phyloP scores from a whole-genome alignment of 2,797 vertebrate species.

The Pyrocephalus nanus region DNA sequence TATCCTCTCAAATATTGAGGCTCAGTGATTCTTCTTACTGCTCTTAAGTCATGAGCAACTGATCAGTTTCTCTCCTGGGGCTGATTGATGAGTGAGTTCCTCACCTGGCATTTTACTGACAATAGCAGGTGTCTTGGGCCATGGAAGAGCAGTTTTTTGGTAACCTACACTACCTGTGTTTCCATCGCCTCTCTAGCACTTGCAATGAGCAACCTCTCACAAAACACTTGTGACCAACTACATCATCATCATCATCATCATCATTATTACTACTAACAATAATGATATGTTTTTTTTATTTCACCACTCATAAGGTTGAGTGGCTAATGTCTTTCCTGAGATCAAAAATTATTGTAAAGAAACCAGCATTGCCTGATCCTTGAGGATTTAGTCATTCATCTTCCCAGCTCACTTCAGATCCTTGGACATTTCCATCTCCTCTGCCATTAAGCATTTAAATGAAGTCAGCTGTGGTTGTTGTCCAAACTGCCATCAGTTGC shows the following conservation, averaged over 20 bases:
- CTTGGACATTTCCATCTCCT: background rate
- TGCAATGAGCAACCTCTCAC: background rate
- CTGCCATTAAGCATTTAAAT: background rate
- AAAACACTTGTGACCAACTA: background rate
- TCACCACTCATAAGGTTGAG: background rate
- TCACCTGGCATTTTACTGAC: background rate
- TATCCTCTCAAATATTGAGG: background rate
- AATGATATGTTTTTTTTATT: background rate
- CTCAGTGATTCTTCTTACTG: background rate
- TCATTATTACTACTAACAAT: background rate
- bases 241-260: background rate
- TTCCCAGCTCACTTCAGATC: background rate
- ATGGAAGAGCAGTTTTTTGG: background rate
- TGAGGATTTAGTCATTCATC: background rate
- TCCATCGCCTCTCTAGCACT: background rate
- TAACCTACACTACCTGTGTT: background rate
- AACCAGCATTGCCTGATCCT: background rate
- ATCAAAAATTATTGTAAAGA: background rate
- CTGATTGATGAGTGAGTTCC: background rate
- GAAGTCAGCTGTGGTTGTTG: background rate
- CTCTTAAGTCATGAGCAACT: background rate
- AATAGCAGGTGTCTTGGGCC: fast-evolving
- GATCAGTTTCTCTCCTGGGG: background rate
- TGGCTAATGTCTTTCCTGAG: background rate
- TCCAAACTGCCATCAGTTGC: background rate